Evolutionary conservation across 2,888 invertebrate species (phyloP), one percentile per base, ranked within the genome.

Genomic region (Conomelus anceps): DNA sequence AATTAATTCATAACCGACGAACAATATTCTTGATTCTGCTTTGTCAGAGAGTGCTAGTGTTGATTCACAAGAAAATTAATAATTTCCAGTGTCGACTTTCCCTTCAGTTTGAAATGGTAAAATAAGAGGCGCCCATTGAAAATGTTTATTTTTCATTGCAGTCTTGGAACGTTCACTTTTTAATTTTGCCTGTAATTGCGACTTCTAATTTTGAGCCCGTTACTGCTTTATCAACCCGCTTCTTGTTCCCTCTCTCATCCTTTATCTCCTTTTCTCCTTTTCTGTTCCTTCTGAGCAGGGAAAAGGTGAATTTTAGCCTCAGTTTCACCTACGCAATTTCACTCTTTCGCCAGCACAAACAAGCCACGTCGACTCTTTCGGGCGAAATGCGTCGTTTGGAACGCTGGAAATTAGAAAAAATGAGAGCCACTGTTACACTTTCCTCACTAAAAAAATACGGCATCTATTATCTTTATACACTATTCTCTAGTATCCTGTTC

Each of bases 161-260:
- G 63, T 63, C 63, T n/a, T n/a, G 34, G 63, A 63, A 63, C 63
- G 63, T 85, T 85, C 24, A 22, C 24, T 86, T 86, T 86, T 86
- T 86, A 86, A 86, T 86, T 86, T 86, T 26, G 86, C 29, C 29
- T 63, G 24, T 86, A 86, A 86, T 86, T 86, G 86, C 86, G 29
- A 86, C 24, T 86, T 86, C 24, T 86, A 86, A 86, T 86, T 86
- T 86, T 23, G 86, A n/a, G 63, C 63, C 63, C n/a, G 63, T n/a
- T 63, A 41, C 41, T 41, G 41, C 41, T 41, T 41, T 41, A 63
- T 63, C 63, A 63, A 63, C 63, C 63, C 63, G 63, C 26, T 11
- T 26, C 11, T 11, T 11, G 11, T 63, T n/a, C n/a, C n/a, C n/a
- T 63, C 26, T 26, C 11, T 11, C 26, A 26, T 63, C 63, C n/a